Evolutionary conservation across 2,797 vertebrate genomes (phyloP).

Genomic region (Glossophaga mutica): DNA sequence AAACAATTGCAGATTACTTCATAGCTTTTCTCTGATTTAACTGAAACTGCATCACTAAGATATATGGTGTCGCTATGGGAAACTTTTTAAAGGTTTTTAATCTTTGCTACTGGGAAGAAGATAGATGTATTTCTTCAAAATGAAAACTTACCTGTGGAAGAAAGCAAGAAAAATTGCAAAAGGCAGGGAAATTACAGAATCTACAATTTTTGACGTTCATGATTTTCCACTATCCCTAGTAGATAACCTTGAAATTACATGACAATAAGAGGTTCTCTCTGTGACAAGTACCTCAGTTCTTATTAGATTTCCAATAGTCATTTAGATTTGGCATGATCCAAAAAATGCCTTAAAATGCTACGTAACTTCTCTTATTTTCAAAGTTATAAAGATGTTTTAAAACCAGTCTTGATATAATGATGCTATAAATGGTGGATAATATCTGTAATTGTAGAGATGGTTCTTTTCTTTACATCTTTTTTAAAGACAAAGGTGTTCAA

Average conservation of each 20-base stretch:
- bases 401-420: slow-evolving; percentile 56
- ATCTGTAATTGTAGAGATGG: slow-evolving; percentile 30
- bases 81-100: slow-evolving; percentile 58
- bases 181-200: slow-evolving; percentile 76
- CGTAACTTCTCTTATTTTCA: slow-evolving; percentile 32
- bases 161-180: slow-evolving; percentile 78
- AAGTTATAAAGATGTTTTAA: slow-evolving; percentile 58
- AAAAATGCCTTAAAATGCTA: slow-evolving; percentile 71
- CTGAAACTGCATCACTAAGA: slow-evolving; percentile 13
- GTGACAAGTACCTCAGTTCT: slow-evolving; percentile 77
- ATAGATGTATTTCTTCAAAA: slow-evolving; percentile 67
- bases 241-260: slow-evolving; percentile 81
- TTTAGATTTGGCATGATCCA: slow-evolving; percentile 72
- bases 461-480: neutral
- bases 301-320: slow-evolving; percentile 78
- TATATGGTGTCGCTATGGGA: slow-evolving; percentile 30
- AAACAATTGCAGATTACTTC: slow-evolving; percentile 42
- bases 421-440: slow-evolving; percentile 7
- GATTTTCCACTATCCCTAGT: slow-evolving; percentile 75
- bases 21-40: neutral
- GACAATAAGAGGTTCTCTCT: slow-evolving; percentile 76
- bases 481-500: neutral
- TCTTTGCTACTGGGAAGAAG: slow-evolving; percentile 59
- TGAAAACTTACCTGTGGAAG: slow-evolving; percentile 70
- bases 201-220: slow-evolving; percentile 78